Evolutionary conservation across 2,797 vertebrate genomes (phyloP), one percentile per base, ranked within the genome.

Genomic region (Lithobates pipiens): DNA sequence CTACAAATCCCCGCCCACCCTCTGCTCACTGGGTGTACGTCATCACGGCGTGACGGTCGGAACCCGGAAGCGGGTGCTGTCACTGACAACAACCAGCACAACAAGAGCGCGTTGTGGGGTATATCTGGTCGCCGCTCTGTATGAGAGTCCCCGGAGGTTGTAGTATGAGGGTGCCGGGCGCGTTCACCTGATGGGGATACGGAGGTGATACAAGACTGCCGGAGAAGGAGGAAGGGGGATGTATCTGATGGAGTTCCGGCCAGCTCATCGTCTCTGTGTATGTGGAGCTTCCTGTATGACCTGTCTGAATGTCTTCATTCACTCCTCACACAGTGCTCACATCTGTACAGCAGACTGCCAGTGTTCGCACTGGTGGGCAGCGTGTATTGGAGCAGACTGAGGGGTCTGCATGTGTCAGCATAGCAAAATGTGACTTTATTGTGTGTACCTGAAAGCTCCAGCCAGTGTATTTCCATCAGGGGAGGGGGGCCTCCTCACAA

Each of bases 31-130:
- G 46, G 70, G 5, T 63, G 29, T 29, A 29, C 77, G 84, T 80
- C 70, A 76, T 23, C 73, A 54, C 65, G 65, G 34, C 63, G 11
- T 86, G 84, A 81, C 46, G 77, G 70, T 73, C 76, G 10, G 13
- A 81, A 86, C 39, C 16, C 84, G 84, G 77, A 83, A 83, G 15
- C 32, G 46, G 65, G 32, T 3, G 73, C 46, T 77, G 63, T 76
- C 61, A 77, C 50, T 42, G 18, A 32, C 16, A 34, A 34, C 32
- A 34, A 34, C 32, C 11, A 21, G n/a, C 11, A 67, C 29, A 73
- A 54, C 50, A 54, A 16, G 50, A 18, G 1, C 0, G 15, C 50
- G 5, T 16, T 54, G 50, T 54, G 15, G 13, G 50, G 5, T 54
- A 46, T 54, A 16, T 15, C 0, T 3, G 50, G 4, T 18, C 15